Evolutionary conservation across 2,797 vertebrate species (phyloP).

Genomic region (Pagetopsis macropterus): DNA sequence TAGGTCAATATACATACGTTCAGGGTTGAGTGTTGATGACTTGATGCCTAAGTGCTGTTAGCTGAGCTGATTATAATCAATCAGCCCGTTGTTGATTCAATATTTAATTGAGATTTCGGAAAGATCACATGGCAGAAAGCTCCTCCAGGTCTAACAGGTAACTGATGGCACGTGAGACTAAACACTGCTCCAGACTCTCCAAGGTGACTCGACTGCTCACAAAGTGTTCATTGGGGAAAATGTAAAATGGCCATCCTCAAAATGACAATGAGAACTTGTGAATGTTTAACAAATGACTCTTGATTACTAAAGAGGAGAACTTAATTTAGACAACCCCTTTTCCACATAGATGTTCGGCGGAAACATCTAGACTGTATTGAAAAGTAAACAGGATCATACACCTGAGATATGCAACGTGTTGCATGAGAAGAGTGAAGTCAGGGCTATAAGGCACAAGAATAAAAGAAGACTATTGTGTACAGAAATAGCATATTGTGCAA

Average conservation of each 20-base stretch:
- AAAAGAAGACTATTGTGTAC: slow-evolving; percentile 5
- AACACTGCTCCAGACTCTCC: slow-evolving; percentile 4
- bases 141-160: background rate
- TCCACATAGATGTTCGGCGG: background rate
- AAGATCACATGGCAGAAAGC: slow-evolving; percentile 33
- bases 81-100: slow-evolving; percentile 42
- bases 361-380: background rate
- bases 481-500: slow-evolving; percentile 16
- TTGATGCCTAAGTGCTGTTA: slow-evolving; percentile 66
- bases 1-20: slow-evolving; percentile 79
- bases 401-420: slow-evolving; percentile 35
- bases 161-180: slow-evolving; percentile 27
- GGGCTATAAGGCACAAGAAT: slow-evolving; percentile 52
- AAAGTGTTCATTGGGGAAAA: slow-evolving; percentile 19
- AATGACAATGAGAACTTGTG: slow-evolving; percentile 79
- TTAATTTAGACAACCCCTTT: background rate
- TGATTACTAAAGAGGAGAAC: slow-evolving; percentile 2
- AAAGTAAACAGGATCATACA: slow-evolving; percentile 25
- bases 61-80: slow-evolving; percentile 54
- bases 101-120: slow-evolving; percentile 31
- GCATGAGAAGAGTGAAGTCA: slow-evolving; percentile 30
- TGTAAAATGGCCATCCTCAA: slow-evolving; percentile 59
- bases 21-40: slow-evolving; percentile 73
- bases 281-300: background rate
- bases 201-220: slow-evolving; percentile 39